phyloP scores from a whole-genome alignment of 2,797 vertebrate genomes.

The Acrossocheilus fasciatus region DNA sequence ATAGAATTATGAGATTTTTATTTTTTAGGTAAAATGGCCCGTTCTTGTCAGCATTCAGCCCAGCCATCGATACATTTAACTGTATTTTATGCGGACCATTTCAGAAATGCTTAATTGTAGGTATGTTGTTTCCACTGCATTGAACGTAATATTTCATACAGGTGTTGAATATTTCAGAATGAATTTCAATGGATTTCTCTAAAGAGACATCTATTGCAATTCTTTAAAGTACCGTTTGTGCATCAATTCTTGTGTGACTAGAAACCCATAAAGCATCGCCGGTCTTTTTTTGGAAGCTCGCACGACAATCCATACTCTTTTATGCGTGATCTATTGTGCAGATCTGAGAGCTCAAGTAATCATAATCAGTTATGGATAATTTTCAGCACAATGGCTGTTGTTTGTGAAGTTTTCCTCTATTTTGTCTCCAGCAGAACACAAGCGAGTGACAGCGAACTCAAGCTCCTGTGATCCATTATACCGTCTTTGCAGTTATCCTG shows the following conservation, averaged over 20 bases:
- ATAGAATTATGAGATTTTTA: neutral
- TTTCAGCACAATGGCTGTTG: constrained; percentile 49
- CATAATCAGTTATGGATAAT: constrained; percentile 48
- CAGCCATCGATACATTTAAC: neutral
- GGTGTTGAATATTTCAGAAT: constrained; percentile 42
- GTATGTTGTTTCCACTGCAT: constrained; percentile 26
- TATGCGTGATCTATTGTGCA: constrained; percentile 16
- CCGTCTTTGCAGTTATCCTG: neutral
- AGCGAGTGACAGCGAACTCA: constrained; percentile 3
- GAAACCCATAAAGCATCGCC: constrained; percentile 6
- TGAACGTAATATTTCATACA: constrained; percentile 33
- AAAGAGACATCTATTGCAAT: constrained; percentile 42
- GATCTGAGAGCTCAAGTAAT: constrained; percentile 54
- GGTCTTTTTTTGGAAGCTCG: constrained; percentile 37
- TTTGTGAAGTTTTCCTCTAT: constrained; percentile 42
- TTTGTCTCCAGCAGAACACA: constrained; percentile 18
- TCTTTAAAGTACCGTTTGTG: constrained; percentile 51
- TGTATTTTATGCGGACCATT: constrained; percentile 17
- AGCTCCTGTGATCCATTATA: constrained; percentile 42
- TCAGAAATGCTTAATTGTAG: constrained; percentile 32
- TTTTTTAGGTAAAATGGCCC: neutral
- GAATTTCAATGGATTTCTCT: constrained; percentile 20
- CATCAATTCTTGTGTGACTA: constrained; percentile 47
- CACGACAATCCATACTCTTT: constrained; percentile 38
- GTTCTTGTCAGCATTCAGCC: neutral